Evolutionary conservation across 2,113 vertebrate species (phyloP).

Genomic region (Pelodiscus sinensis): DNA sequence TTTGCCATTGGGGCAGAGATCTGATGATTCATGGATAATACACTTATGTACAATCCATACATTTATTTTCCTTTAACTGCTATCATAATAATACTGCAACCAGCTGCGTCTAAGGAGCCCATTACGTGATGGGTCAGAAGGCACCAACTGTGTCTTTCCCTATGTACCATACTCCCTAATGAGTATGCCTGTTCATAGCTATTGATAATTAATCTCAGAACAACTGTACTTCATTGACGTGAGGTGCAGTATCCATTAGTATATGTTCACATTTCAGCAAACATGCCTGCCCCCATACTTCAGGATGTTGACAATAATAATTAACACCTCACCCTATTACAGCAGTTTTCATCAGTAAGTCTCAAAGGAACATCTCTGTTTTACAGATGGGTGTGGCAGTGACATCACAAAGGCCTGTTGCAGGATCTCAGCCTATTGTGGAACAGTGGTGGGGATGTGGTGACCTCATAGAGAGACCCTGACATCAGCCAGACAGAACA

Average conservation of each 20-base stretch:
- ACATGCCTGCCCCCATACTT: not conserved
- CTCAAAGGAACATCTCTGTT: not conserved
- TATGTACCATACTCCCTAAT: not conserved
- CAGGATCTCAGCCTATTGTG: too few species aligned
- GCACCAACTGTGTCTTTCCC: not conserved
- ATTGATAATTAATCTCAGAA: not conserved
- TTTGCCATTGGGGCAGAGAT: not conserved
- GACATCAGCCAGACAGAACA: too few species aligned
- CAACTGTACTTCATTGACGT: not conserved
- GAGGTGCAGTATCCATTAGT: not conserved
- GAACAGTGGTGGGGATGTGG: too few species aligned
- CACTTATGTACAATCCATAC: not conserved
- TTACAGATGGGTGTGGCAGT: not conserved
- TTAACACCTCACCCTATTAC: not conserved
- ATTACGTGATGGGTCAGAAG: not conserved
- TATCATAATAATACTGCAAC: not conserved
- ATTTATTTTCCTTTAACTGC: not conserved
- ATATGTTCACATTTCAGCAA: not conserved
- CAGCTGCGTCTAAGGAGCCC: not conserved
- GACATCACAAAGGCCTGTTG: too few species aligned
- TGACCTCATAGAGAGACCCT: too few species aligned
- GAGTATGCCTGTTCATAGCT: not conserved
- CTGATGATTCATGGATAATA: not conserved
- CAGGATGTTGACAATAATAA: not conserved
- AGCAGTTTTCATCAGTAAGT: not conserved